Conservation (phyloP, 30 jellyfish, hydroid and myxozoan genomes). For the Hydractinia symbiolongicarpus region DNA sequence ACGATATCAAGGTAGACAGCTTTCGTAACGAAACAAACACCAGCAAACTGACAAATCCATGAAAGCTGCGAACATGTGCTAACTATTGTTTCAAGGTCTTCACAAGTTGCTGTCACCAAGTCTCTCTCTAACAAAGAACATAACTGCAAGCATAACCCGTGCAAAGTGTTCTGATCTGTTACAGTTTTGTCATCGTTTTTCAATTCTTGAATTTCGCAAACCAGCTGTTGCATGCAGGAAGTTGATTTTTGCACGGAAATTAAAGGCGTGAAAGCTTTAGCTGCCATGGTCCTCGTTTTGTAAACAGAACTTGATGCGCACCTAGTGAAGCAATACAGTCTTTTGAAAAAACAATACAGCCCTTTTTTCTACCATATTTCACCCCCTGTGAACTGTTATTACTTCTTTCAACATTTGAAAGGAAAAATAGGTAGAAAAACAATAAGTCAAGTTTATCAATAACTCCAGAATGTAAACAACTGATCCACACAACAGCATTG, state of each 20-base stretch:
- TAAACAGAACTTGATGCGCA: conserved; percentile 63
- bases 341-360: no score
- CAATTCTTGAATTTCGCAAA: neutral
- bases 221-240: neutral
- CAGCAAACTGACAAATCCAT: neutral
- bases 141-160: conserved; percentile 15
- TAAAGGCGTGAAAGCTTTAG: conserved; percentile 61
- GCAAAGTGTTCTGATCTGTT: conserved; percentile 17
- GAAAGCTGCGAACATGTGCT: neutral
- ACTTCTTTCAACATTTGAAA: no score
- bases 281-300: conserved; percentile 81
- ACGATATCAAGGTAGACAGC: neutral
- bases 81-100: neutral
- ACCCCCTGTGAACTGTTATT: no score
- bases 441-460: no score
- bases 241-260: neutral
- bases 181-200: neutral
- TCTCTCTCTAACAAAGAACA: neutral
- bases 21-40: neutral
- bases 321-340: conserved; percentile 14
- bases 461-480: no score
- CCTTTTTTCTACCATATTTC: no score
- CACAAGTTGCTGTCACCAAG: neutral
- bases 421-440: no score
- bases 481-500: no score